These are phyloP conservation scores for Acanthosepion lycidas DNA, from an alignment of 2,888 invertebrate genomes.

Conservation along the genomic window DNA sequence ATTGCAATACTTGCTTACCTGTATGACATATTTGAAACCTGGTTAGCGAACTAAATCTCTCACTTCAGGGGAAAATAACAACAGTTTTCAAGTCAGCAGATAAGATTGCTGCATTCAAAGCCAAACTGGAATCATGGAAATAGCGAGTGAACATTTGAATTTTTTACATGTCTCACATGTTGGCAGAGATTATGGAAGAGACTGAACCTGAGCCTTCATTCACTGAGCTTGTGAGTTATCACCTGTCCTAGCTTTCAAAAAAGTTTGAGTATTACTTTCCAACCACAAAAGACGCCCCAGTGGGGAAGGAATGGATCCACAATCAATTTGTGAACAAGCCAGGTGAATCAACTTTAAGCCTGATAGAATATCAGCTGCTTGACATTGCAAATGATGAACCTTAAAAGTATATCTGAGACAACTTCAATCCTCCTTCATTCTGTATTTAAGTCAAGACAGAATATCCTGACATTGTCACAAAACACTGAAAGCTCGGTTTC, in stretches of 20 bases:
- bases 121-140: slow-evolving; percentile 37
- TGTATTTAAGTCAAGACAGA: too few species aligned
- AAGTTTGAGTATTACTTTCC: neutral
- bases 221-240: neutral
- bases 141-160: neutral
- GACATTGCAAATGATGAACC: neutral
- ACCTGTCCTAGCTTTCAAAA: neutral
- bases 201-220: neutral
- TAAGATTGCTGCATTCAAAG: slow-evolving; percentile 41
- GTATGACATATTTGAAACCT: neutral
- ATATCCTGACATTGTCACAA: too few species aligned
- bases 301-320: neutral
- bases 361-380: too few species aligned
- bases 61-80: slow-evolving; percentile 23
- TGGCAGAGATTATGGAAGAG: neutral
- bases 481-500: too few species aligned
- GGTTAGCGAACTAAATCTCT: neutral
- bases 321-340: neutral
- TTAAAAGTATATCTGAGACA: too few species aligned
- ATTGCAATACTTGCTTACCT: neutral
- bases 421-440: too few species aligned
- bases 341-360: too few species aligned
- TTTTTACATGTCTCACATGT: neutral
- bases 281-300: neutral
- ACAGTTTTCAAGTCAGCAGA: neutral